phyloP scores from a whole-genome alignment of 2,113 vertebrate genomes.

The Erythrocercus mccallii region DNA sequence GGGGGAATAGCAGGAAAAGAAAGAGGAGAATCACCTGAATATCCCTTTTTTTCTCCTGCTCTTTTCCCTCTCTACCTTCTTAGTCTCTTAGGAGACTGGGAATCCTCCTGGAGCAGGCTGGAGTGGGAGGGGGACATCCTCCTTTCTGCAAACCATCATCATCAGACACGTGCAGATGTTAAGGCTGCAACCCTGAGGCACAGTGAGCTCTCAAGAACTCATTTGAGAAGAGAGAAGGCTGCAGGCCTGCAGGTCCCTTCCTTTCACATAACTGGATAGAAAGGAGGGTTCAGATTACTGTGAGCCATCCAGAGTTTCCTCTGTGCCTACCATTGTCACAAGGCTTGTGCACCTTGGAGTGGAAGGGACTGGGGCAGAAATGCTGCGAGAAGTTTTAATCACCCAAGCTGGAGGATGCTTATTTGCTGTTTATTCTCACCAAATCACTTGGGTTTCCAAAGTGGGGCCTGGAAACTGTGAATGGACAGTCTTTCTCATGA shows the following conservation, averaged over 20 bases:
- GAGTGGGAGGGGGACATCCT: background rate
- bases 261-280: background rate
- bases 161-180: accelerated
- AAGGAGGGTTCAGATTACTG: background rate
- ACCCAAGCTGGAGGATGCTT: background rate
- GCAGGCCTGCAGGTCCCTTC: background rate
- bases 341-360: background rate
- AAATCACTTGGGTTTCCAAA: background rate
- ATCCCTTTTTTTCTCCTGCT: background rate
- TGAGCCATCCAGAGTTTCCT: background rate
- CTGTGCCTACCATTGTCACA: accelerated
- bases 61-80: background rate
- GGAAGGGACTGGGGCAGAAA: background rate
- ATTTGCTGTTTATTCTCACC: background rate
- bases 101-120: background rate
- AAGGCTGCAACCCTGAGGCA: background rate
- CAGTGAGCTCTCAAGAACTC: accelerated
- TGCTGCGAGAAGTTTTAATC: background rate
- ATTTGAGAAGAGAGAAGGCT: background rate
- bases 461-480: background rate
- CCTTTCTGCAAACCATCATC: background rate
- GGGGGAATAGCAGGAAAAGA: background rate
- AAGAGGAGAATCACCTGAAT: background rate
- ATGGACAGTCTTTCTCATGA: slow-evolving; percentile 32
- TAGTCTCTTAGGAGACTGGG: background rate